Conservation (phyloP, 2,113 vertebrate genomes). For the Anguilla japonica region DNA sequence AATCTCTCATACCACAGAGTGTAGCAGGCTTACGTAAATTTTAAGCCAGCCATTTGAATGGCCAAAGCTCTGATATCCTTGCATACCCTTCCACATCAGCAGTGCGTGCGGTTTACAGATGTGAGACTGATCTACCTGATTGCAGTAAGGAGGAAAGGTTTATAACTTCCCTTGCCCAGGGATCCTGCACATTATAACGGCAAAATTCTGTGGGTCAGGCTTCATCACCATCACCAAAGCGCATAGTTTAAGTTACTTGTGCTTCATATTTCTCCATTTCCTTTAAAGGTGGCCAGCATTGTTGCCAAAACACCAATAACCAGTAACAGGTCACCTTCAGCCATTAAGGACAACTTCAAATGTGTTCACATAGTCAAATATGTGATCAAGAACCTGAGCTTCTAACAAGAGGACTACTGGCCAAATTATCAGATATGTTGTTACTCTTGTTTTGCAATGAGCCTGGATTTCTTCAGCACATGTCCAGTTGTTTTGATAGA, state of each 20-base stretch:
- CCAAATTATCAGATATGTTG: neutral
- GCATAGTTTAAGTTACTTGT: neutral
- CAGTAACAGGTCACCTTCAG: neutral
- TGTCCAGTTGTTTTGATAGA: neutral
- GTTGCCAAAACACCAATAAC: neutral
- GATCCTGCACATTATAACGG: no score
- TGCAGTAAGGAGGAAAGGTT: no score
- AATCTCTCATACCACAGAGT: neutral
- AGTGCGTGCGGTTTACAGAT: neutral
- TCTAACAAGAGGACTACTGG: neutral
- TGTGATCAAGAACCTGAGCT: neutral
- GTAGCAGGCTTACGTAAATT: neutral
- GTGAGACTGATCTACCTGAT: no score
- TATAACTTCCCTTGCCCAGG: no score
- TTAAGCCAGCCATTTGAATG: neutral
- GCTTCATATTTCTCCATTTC: neutral
- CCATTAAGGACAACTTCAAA: neutral
- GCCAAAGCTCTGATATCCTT: neutral
- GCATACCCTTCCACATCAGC: neutral
- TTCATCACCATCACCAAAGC: neutral
- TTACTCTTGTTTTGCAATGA: neutral
- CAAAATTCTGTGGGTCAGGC: neutral
- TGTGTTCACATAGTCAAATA: no score
- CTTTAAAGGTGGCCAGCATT: neutral
- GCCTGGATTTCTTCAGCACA: neutral